These are phyloP conservation scores for Leptinotarsa tumamoca DNA, from an alignment of 2,888 invertebrate species.

Conservation along the genomic window DNA sequence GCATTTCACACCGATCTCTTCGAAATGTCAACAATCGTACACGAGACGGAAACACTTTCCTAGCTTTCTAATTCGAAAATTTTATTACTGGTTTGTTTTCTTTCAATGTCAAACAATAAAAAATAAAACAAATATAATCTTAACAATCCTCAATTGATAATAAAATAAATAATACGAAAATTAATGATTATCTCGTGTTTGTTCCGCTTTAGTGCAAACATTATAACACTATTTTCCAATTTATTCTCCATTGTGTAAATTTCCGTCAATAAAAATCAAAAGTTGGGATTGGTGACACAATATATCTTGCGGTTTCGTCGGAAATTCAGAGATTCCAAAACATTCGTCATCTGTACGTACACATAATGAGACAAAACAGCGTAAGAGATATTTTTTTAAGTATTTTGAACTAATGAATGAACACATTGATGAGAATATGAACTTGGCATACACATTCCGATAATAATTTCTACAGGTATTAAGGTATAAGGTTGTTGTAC, in stretches of 20 bases:
- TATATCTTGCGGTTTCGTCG: slow-evolving; percentile 18
- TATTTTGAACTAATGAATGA: too few species aligned
- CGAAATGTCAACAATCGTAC: slow-evolving; percentile 5
- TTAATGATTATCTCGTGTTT: slow-evolving; percentile 53
- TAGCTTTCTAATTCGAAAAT: slow-evolving; percentile 15
- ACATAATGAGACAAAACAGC: not conserved
- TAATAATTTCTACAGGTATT: too few species aligned
- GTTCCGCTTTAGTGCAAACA: slow-evolving; percentile 53
- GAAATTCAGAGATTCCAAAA: not conserved
- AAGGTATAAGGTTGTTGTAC: too few species aligned
- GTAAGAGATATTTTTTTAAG: not conserved
- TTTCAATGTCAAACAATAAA: slow-evolving; percentile 41
- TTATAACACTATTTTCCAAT: slow-evolving; percentile 54
- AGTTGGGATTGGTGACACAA: slow-evolving; percentile 29
- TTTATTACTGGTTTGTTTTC: slow-evolving; percentile 35
- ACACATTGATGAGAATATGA: too few species aligned
- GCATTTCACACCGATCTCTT: slow-evolving; percentile 11
- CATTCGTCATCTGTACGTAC: slow-evolving; percentile 4
- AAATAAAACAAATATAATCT: slow-evolving; percentile 40
- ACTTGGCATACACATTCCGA: too few species aligned
- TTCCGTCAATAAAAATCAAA: slow-evolving; percentile 41
- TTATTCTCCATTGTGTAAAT: slow-evolving; percentile 53
- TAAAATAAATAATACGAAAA: slow-evolving; percentile 43
- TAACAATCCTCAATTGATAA: slow-evolving; percentile 46
- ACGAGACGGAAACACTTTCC: slow-evolving; percentile 10